These are phyloP conservation scores for Thryonomys swinderianus DNA, from an alignment of 2,113 vertebrate genomes.

Conservation along the genomic window DNA sequence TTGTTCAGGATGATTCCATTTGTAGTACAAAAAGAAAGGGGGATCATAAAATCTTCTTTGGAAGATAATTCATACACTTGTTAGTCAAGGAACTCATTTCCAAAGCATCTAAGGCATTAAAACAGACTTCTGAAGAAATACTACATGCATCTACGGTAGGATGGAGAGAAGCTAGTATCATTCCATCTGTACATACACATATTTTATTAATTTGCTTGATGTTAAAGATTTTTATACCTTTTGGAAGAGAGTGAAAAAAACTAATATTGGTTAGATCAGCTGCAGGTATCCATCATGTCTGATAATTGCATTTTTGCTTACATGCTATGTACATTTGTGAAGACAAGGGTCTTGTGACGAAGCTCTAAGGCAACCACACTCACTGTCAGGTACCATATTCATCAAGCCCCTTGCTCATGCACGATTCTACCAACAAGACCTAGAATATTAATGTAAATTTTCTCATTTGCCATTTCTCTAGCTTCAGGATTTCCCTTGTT, in stretches of 20 bases:
- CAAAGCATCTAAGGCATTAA: constrained; percentile 1
- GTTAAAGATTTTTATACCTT: background rate
- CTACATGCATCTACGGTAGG: background rate
- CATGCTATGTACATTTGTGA: background rate
- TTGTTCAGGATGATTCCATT: background rate
- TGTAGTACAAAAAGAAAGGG: background rate
- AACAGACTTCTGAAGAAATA: background rate
- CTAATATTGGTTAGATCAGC: background rate
- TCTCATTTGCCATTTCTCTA: background rate
- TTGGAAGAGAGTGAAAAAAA: background rate
- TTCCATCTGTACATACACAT: background rate
- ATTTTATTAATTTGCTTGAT: constrained; percentile 13
- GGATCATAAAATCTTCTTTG: background rate
- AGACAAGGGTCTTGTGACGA: background rate
- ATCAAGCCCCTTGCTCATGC: background rate
- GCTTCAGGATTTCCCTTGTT: background rate
- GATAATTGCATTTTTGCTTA: background rate
- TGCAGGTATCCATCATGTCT: background rate
- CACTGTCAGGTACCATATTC: background rate
- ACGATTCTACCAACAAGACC: background rate
- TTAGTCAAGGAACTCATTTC: background rate
- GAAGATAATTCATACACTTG: background rate
- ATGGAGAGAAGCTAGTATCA: background rate
- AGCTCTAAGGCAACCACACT: background rate
- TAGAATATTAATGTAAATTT: background rate